A percentile compares a stretch with the other conserved stretches of the same genome.
phyloP scores from a whole-genome alignment of 2,888 invertebrate genomes.

The Epicampocera succincta region DNA sequence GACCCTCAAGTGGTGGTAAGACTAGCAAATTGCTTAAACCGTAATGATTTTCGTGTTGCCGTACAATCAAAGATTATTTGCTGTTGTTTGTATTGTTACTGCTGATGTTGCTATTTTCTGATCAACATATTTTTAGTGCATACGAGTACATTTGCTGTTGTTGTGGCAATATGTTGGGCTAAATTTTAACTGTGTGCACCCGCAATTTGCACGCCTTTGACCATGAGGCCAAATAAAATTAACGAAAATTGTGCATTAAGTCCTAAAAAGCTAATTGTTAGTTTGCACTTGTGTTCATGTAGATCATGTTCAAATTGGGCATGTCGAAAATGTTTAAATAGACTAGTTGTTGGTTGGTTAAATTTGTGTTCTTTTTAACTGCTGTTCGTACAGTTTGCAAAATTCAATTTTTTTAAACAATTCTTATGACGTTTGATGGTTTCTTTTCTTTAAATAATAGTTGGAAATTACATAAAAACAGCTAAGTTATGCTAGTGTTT shows the following conservation, averaged over 20 bases:
- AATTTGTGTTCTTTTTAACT: neutral
- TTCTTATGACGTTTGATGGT: too few relatives aligned
- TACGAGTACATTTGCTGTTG: constrained; percentile 30
- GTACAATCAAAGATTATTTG: constrained; percentile 67
- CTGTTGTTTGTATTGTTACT: constrained; percentile 34
- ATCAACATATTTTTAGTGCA: constrained; percentile 35
- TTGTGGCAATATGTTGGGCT: constrained; percentile 30
- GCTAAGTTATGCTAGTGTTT: too few relatives aligned
- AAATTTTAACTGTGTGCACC: constrained; percentile 55
- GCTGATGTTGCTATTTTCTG: constrained; percentile 31
- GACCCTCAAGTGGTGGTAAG: constrained; percentile 64
- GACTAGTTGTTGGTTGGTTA: neutral
- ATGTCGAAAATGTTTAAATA: constrained; percentile 62
- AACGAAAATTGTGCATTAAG: constrained; percentile 72
- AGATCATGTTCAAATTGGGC: constrained; percentile 69
- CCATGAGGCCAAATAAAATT: constrained; percentile 72
- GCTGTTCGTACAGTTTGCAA: neutral
- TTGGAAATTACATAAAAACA: too few relatives aligned
- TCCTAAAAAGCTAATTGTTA: constrained; percentile 70
- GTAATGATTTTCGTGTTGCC: constrained; percentile 71
- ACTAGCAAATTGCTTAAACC: constrained; percentile 72
- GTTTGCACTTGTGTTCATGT: constrained; percentile 70
- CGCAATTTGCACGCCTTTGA: constrained; percentile 72
- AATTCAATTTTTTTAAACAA: too few relatives aligned
- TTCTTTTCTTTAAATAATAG: too few relatives aligned